phyloP scores from a whole-genome alignment of 2,888 invertebrate species.

The Drosophila hamatofila region DNA sequence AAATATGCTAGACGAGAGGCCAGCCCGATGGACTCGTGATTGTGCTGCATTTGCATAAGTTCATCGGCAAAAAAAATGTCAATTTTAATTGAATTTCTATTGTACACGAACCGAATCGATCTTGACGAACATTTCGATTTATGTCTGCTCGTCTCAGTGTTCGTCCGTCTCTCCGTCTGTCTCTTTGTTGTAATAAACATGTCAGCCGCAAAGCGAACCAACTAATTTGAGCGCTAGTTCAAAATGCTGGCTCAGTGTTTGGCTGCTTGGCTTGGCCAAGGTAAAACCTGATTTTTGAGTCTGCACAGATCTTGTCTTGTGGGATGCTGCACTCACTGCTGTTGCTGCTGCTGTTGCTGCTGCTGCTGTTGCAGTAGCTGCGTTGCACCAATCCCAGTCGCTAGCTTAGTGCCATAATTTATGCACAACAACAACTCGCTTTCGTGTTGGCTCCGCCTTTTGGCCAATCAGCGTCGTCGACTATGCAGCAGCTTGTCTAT shows the following conservation, averaged over 20 bases:
- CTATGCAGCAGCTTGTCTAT: conserved; percentile 52
- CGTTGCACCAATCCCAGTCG: conserved; percentile 82
- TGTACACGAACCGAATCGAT: conserved; percentile 42
- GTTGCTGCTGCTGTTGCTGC: not conserved
- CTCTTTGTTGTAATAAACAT: conserved; percentile 73
- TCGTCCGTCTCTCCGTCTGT: conserved; percentile 21
- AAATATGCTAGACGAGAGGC: conserved; percentile 59
- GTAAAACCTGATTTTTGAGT: conserved; percentile 65
- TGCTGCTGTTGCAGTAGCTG: conserved; percentile 34
- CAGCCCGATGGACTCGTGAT: conserved; percentile 61
- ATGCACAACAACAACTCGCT: conserved; percentile 78
- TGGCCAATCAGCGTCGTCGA: conserved; percentile 71
- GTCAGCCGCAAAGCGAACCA: conserved; percentile 60
- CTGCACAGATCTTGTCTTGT: conserved; percentile 46
- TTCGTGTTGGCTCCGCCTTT: conserved; percentile 73
- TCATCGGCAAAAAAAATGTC: conserved; percentile 67
- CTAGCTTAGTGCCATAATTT: conserved; percentile 81
- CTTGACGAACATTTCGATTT: conserved; percentile 63
- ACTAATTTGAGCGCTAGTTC: conserved; percentile 66
- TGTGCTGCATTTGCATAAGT: conserved; percentile 54
- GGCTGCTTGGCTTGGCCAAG: conserved; percentile 13
- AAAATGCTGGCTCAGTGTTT: conserved; percentile 29
- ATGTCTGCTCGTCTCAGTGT: conserved; percentile 43
- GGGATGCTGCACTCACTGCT: conserved; percentile 48
- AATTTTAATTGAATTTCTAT: conserved; percentile 81